Evolutionary conservation across 2,113 vertebrate species (phyloP).

Genomic region (Ciconia boyciana): DNA sequence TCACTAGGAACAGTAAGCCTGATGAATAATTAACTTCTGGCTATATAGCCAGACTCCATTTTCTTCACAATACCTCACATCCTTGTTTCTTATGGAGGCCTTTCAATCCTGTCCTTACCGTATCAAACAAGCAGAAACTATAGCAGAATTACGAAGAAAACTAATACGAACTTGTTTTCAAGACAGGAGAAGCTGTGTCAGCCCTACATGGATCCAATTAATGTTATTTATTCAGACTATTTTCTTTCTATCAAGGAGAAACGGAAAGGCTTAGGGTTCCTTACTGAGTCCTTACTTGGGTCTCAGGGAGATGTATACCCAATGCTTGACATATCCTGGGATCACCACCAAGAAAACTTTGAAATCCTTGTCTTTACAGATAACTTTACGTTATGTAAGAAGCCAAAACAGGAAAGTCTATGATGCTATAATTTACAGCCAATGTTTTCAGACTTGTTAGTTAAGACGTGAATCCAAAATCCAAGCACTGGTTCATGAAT

Average conservation of each 20-base stretch:
- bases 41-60: neutral
- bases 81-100: neutral
- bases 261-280: neutral
- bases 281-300: neutral
- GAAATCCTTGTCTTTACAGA: neutral
- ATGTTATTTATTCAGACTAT: neutral
- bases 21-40: constrained; percentile 40
- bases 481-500: neutral
- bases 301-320: neutral
- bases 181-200: neutral
- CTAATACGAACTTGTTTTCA: neutral
- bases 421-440: neutral
- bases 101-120: neutral
- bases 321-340: neutral
- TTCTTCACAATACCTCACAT: neutral
- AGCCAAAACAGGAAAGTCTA: neutral
- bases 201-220: neutral
- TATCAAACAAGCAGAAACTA: neutral
- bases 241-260: neutral
- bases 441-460: neutral
- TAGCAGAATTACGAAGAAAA: neutral
- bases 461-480: neutral
- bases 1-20: neutral
- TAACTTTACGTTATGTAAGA: neutral
- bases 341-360: neutral